phyloP scores from a whole-genome alignment of 2,113 vertebrate species.

The Pelobates fuscus region DNA sequence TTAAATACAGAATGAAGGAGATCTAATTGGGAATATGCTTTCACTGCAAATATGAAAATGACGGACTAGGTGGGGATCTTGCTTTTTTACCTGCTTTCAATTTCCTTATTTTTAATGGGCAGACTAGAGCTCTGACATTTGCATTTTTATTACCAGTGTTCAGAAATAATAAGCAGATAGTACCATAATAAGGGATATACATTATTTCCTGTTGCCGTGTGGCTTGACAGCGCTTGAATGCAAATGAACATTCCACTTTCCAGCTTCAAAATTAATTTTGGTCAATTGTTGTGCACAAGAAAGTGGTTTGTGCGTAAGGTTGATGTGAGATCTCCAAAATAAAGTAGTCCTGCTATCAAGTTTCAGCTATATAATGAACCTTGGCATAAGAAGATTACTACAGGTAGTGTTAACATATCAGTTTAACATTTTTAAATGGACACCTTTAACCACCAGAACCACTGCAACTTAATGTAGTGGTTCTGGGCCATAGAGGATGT shows the following conservation, averaged over 20 bases:
- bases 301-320: no score
- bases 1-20: neutral
- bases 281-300: neutral
- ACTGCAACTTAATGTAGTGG: no score
- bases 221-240: neutral
- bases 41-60: neutral
- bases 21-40: neutral
- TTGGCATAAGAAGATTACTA: no score
- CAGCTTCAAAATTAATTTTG: neutral
- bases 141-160: conserved; percentile 12
- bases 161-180: conserved; percentile 5
- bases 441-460: no score
- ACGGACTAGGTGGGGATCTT: neutral
- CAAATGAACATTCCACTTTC: conserved; percentile 1
- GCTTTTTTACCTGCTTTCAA: neutral
- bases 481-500: no score
- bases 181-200: conserved; percentile 1
- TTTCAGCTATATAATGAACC: no score
- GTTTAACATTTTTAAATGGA: no score
- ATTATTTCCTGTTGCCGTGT: conserved; percentile 14
- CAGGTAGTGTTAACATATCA: no score
- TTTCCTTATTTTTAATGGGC: conserved; percentile 1
- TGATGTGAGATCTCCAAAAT: no score
- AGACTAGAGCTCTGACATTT: neutral
- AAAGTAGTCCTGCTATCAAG: no score